Conservation (phyloP, 1,140 invertebrate species). For the Eumaeus atala region DNA sequence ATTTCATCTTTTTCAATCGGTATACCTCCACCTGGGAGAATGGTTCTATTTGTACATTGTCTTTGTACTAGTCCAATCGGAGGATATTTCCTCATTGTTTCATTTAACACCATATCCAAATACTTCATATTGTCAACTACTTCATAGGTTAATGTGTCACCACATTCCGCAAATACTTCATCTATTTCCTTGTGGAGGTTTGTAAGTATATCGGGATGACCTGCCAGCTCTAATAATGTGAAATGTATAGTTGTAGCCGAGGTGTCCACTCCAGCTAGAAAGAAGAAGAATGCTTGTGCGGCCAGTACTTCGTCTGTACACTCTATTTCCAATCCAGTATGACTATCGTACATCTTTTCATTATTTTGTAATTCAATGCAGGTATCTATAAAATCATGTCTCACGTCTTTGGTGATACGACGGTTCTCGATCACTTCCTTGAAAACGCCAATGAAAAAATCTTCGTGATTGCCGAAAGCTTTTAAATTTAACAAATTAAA, state of each 20-base stretch:
- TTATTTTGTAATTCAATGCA: constrained; percentile 35
- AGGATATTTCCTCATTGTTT: constrained; percentile 69
- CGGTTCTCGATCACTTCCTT: constrained; percentile 31
- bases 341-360: constrained; percentile 30
- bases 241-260: constrained; percentile 52
- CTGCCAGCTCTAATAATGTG: constrained; percentile 48
- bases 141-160: constrained; percentile 57
- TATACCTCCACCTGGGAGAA: constrained; percentile 50
- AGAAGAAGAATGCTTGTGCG: constrained; percentile 73
- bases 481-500: constrained; percentile 32
- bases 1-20: constrained; percentile 64
- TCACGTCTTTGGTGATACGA: constrained; percentile 17
- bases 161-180: constrained; percentile 34
- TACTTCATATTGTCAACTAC: constrained; percentile 56
- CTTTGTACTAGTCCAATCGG: constrained; percentile 59
- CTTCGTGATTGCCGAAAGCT: constrained; percentile 32
- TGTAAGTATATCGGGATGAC: constrained; percentile 56
- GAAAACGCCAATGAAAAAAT: constrained; percentile 34
- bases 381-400: constrained; percentile 37
- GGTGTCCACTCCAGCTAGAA: constrained; percentile 75
- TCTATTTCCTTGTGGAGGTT: constrained; percentile 63
- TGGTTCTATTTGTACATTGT: constrained; percentile 54
- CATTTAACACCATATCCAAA: constrained; percentile 65
- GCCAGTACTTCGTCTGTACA: constrained; percentile 62
- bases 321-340: constrained; percentile 31